Evolutionary conservation across 2,888 invertebrate species (phyloP).

Genomic region (Pherbina coryleti): DNA sequence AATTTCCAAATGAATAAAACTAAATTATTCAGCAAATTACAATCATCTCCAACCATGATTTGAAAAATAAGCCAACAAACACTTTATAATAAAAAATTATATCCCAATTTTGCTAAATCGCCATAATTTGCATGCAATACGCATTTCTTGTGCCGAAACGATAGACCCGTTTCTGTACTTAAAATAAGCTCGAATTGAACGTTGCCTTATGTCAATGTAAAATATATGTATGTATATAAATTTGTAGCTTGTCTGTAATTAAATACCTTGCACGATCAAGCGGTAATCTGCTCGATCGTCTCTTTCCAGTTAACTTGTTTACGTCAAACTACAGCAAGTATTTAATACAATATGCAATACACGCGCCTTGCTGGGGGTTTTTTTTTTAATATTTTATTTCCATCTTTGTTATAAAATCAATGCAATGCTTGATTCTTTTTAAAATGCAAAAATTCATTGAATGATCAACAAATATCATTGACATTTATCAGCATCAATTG

Average conservation of each 20-base stretch:
- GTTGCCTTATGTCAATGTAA: background rate
- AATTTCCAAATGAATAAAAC: too few relatives aligned
- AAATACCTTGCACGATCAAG: background rate
- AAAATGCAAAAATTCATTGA: background rate
- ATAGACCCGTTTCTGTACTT: background rate
- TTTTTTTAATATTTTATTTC: background rate
- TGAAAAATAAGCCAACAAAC: too few relatives aligned
- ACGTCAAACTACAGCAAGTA: conserved; percentile 10
- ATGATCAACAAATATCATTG: background rate
- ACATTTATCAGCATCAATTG: background rate
- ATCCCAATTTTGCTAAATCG: background rate
- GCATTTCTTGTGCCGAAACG: background rate
- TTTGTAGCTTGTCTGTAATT: background rate
- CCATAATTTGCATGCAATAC: background rate
- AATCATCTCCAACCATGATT: too few relatives aligned
- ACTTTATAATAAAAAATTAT: too few relatives aligned
- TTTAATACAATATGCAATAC: background rate
- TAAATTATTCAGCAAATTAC: too few relatives aligned
- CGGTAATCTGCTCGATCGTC: background rate
- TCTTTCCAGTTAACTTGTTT: background rate
- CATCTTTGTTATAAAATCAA: background rate
- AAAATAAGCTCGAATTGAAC: background rate
- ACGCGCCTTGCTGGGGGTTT: background rate
- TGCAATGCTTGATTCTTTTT: background rate
- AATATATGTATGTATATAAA: too few relatives aligned